A percentile compares a stretch with the other conserved stretches of the same genome.
Evolutionary conservation across 1,140 invertebrate genomes (phyloP).

Genomic region (Aphis craccivora): DNA sequence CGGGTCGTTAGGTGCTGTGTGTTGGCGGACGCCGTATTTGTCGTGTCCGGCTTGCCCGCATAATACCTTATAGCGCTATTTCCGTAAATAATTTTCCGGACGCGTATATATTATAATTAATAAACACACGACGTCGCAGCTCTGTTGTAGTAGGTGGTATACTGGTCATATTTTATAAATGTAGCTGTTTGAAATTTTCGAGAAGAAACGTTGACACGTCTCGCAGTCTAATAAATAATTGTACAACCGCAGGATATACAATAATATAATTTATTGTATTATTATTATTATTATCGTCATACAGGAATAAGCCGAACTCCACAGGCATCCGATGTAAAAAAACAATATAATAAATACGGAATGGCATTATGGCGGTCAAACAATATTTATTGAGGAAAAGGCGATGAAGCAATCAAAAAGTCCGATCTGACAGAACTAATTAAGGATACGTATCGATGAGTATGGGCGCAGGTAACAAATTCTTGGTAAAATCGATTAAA

Average conservation of each 20-base stretch:
- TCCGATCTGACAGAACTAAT: constrained; percentile 34
- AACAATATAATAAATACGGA: neutral
- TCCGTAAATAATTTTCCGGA: neutral
- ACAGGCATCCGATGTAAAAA: neutral
- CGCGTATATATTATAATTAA: neutral
- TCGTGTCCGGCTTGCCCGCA: neutral
- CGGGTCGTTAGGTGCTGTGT: neutral
- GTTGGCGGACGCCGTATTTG: neutral
- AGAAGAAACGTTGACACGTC: neutral
- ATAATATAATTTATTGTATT: neutral
- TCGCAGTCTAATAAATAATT: neutral
- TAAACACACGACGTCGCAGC: neutral
- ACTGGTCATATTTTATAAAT: neutral
- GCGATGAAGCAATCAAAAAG: neutral
- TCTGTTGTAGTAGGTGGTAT: too few relatives aligned
- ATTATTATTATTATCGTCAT: neutral
- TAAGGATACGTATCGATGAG: neutral
- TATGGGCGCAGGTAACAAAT: neutral
- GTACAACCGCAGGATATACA: neutral
- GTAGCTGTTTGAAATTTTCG: neutral
- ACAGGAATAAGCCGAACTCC: neutral
- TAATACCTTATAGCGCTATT: neutral
- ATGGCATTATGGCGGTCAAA: neutral
- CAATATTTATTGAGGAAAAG: neutral
- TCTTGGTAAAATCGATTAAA: constrained; percentile 25